Conservation (phyloP, 2,888 invertebrate species). For the Synanthedon tipuliformis region DNA sequence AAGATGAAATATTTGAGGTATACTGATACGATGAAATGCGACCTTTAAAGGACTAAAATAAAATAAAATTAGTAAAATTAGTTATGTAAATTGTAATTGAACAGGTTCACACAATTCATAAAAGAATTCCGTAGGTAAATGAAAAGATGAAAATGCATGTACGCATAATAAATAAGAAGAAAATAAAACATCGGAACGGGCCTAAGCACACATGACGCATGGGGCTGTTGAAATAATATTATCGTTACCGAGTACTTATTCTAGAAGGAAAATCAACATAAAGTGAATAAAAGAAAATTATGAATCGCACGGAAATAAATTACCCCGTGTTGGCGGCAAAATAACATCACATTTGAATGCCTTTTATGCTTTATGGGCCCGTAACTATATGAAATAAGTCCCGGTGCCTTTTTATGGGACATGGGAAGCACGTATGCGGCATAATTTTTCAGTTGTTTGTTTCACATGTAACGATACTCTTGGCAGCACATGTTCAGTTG, state of each 20-base stretch:
- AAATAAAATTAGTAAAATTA: no score
- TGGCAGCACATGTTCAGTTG: background rate
- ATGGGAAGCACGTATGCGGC: slow-evolving; percentile 55
- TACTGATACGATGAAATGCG: no score
- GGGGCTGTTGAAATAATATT: slow-evolving; percentile 68
- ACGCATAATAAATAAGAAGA: slow-evolving; percentile 45
- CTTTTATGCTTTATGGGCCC: slow-evolving; percentile 67
- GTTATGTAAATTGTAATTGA: no score
- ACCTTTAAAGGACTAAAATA: no score
- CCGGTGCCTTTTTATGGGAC: slow-evolving; percentile 58
- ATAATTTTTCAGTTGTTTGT: slow-evolving; percentile 60
- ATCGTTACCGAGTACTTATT: slow-evolving; percentile 64
- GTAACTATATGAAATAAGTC: slow-evolving; percentile 67
- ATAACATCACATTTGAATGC: slow-evolving; percentile 71
- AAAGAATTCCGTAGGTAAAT: no score
- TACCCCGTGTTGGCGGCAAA: slow-evolving; percentile 69
- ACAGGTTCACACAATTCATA: no score
- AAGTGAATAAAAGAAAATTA: slow-evolving; percentile 72
- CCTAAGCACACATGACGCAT: slow-evolving; percentile 49
- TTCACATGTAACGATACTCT: background rate
- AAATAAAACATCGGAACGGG: slow-evolving; percentile 42
- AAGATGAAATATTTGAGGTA: no score
- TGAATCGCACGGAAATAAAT: slow-evolving; percentile 69
- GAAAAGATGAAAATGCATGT: background rate
- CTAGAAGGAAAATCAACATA: slow-evolving; percentile 69